A percentile compares a stretch with the other conserved stretches of the same genome.
Evolutionary conservation across 2,113 vertebrate genomes (phyloP).

Genomic region (Illadopsis cleaveri): DNA sequence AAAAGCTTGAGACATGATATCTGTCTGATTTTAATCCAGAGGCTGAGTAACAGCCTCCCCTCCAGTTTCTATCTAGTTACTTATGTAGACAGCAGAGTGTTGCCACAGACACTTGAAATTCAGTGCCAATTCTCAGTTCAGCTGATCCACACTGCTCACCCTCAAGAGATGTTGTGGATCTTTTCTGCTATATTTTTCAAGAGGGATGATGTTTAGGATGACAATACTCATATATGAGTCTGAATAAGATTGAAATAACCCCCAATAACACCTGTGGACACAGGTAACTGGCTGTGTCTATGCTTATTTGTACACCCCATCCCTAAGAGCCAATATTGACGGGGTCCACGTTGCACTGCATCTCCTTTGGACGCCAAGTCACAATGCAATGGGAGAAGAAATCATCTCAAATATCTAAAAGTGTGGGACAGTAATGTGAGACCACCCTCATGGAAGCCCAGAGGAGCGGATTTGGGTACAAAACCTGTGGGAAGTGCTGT

Average conservation of each 20-base stretch:
- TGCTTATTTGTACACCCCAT: background rate
- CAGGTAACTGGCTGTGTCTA: background rate
- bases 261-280: background rate
- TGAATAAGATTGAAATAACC: background rate
- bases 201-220: background rate
- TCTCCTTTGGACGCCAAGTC: background rate
- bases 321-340: background rate
- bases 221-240: background rate
- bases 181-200: background rate
- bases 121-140: background rate
- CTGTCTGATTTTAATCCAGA: background rate
- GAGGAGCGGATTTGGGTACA: background rate
- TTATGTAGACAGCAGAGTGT: background rate
- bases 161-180: background rate
- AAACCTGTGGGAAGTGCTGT: background rate
- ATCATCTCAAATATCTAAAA: background rate
- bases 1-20: background rate
- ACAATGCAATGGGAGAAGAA: background rate
- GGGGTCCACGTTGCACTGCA: background rate
- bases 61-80: background rate
- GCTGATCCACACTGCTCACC: background rate
- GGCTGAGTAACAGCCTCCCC: background rate
- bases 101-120: background rate
- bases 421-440: background rate
- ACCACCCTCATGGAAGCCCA: background rate